Percentiles rank a stretch among this genome's conserved stretches.
phyloP scores from a whole-genome alignment of 2,888 invertebrate genomes.

The Andrena chrysosceles region DNA sequence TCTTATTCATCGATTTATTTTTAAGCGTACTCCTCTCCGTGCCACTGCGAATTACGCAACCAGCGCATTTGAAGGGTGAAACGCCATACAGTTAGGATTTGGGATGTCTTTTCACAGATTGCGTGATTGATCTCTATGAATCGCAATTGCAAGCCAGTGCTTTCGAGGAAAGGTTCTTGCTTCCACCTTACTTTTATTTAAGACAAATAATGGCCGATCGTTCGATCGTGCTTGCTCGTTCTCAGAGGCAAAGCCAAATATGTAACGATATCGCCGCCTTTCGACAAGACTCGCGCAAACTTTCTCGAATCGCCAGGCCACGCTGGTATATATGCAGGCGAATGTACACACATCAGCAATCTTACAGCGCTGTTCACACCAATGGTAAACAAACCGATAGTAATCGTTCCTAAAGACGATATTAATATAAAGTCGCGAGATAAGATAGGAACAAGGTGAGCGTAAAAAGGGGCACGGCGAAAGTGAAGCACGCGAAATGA shows the following conservation, averaged over 20 bases:
- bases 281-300: not conserved
- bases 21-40: constrained; percentile 62
- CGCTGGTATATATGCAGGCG: no score
- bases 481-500: no score
- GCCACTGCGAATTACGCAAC: constrained; percentile 63
- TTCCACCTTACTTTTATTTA: no score
- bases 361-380: not conserved
- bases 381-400: constrained; percentile 28
- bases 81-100: constrained; percentile 27
- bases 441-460: constrained; percentile 41
- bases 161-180: no score
- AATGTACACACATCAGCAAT: not conserved
- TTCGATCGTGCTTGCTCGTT: not conserved
- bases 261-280: not conserved
- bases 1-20: constrained; percentile 75
- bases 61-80: constrained; percentile 67
- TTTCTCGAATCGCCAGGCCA: not conserved
- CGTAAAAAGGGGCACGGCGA: constrained; percentile 5
- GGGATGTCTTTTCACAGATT: not conserved
- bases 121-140: not conserved
- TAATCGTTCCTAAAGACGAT: constrained; percentile 29
- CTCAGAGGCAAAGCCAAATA: not conserved
- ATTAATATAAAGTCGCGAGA: constrained; percentile 20
- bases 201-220: no score
- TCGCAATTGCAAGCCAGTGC: no score